Evolutionary conservation across 2,797 vertebrate species (phyloP).

Genomic region (Malacoctenus gilli): DNA sequence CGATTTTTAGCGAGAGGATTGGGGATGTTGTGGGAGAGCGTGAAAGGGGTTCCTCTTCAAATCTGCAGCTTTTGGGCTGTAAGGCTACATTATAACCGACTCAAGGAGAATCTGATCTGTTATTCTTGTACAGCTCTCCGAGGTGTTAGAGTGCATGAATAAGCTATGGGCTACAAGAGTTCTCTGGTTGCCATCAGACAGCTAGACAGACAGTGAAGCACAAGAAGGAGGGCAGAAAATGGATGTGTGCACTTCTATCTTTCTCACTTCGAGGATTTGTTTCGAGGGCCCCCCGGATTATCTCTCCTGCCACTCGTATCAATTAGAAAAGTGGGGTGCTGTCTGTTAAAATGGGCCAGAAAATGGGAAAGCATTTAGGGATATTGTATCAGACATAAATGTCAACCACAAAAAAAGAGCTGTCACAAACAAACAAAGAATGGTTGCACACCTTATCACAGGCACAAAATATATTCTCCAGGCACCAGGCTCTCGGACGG

Average conservation of each 20-base stretch:
- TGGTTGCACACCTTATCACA: constrained; percentile 33
- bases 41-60: constrained; percentile 41
- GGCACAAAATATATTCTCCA: constrained; percentile 39
- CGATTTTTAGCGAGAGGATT: constrained; percentile 54
- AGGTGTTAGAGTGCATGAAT: constrained; percentile 73
- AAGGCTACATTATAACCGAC: constrained; percentile 75
- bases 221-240: constrained; percentile 29
- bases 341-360: constrained; percentile 29
- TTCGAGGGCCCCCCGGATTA: constrained; percentile 13
- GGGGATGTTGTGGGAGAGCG: constrained; percentile 44
- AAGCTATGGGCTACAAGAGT: constrained; percentile 71
- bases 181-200: constrained; percentile 63
- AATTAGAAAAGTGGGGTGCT: constrained; percentile 45
- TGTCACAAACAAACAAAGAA: constrained; percentile 46
- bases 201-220: constrained; percentile 41
- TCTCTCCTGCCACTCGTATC: constrained; percentile 41
- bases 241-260: constrained; percentile 58
- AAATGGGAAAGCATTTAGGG: constrained; percentile 38
- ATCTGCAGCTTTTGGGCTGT: constrained; percentile 55
- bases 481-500: constrained; percentile 28
- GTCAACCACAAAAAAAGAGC: constrained; percentile 46
- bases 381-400: constrained; percentile 39
- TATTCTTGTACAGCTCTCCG: constrained; percentile 67
- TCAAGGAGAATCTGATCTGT: constrained; percentile 72
- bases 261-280: constrained; percentile 48